These are phyloP conservation scores for Sparus aurata DNA, from an alignment of 2,797 vertebrate species.

Conservation along the genomic window DNA sequence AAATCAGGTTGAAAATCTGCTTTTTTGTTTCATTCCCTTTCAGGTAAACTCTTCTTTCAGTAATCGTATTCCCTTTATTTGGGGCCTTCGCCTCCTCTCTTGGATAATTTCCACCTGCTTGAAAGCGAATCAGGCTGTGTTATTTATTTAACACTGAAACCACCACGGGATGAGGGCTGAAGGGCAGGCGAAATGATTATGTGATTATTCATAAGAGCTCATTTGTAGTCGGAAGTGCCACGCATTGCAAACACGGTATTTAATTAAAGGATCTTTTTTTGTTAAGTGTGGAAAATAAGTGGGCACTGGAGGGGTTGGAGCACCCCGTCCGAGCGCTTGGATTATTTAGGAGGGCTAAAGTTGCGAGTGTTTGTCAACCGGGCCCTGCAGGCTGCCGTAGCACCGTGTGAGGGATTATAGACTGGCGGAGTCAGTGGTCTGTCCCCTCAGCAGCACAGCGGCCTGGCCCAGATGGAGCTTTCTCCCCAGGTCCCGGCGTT, in stretches of 20 bases:
- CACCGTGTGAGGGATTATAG: constrained; percentile 82
- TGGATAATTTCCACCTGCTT: constrained; percentile 46
- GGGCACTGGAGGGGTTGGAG: not conserved
- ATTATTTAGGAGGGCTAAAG: constrained; percentile 34
- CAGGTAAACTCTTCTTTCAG: constrained; percentile 16
- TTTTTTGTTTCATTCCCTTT: too few species aligned
- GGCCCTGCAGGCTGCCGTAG: constrained; percentile 43
- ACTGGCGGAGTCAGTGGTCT: constrained; percentile 86
- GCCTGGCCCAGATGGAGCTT: constrained; percentile 88
- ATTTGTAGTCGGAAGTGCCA: constrained; percentile 51
- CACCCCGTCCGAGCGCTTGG: constrained; percentile 25
- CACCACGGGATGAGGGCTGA: constrained; percentile 47
- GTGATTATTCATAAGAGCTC: constrained; percentile 59
- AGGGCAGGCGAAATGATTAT: constrained; percentile 54
- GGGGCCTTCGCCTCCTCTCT: not conserved
- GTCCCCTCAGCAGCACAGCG: constrained; percentile 78
- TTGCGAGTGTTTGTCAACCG: constrained; percentile 52
- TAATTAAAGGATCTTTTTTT: constrained; percentile 48
- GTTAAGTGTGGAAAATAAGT: constrained; percentile 26
- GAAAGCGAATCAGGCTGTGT: constrained; percentile 34
- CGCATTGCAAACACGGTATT: constrained; percentile 44
- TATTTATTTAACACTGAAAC: constrained; percentile 58
- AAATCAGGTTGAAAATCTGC: too few species aligned
- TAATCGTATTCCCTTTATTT: constrained; percentile 34
- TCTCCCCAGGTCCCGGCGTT: constrained; percentile 86